Percentiles rank a stretch among this genome's conserved stretches.
Evolutionary conservation across 1,140 invertebrate genomes (phyloP).

Genomic region (Nylanderia fulva): DNA sequence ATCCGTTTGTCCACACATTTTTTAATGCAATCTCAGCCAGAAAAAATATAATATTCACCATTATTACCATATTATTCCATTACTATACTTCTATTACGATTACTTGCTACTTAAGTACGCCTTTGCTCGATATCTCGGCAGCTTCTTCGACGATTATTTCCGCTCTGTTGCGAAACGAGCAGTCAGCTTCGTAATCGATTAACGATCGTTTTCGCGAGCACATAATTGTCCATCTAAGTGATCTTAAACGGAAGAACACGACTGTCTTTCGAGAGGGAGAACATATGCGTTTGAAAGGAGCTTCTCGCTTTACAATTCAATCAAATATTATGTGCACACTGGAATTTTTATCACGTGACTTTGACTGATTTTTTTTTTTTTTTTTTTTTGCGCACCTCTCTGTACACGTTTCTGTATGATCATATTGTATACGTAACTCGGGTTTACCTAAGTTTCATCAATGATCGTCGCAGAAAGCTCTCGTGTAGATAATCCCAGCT

Average conservation of each 20-base stretch:
- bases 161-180: neutral
- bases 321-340: neutral
- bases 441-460: neutral
- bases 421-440: neutral
- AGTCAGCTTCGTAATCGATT: neutral
- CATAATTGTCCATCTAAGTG: neutral
- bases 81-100: slow-evolving; percentile 58
- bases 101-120: slow-evolving; percentile 60
- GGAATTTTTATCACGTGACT: slow-evolving; percentile 7
- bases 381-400: slow-evolving; percentile 11
- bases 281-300: neutral
- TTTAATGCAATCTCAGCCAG: slow-evolving; percentile 61
- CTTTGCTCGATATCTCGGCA: slow-evolving; percentile 65
- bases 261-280: neutral
- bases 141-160: slow-evolving; percentile 65
- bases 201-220: neutral
- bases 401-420: neutral
- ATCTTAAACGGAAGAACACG: neutral
- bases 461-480: slow-evolving; percentile 4
- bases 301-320: slow-evolving; percentile 4
- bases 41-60: slow-evolving; percentile 44
- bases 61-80: slow-evolving; percentile 40
- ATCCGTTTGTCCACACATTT: slow-evolving; percentile 64
- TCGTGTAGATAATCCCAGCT: neutral
- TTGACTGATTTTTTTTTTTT: slow-evolving; percentile 40